These are phyloP conservation scores for Habrosyne pyritoides DNA, from an alignment of 2,888 invertebrate genomes.

Conservation along the genomic window DNA sequence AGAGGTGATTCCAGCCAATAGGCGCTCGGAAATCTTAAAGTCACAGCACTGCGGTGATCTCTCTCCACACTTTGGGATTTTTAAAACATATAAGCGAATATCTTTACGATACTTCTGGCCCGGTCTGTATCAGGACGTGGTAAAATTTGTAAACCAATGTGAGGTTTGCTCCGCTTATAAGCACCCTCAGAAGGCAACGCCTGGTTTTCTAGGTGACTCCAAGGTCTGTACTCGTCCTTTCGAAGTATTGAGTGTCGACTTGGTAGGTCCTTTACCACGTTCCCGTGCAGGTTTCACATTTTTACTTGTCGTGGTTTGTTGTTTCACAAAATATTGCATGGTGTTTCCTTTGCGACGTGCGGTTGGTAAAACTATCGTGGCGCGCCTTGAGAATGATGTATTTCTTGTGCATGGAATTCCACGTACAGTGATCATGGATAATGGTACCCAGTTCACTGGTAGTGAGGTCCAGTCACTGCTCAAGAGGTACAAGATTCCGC, in stretches of 20 bases:
- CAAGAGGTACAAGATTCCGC: neutral
- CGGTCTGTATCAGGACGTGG: neutral
- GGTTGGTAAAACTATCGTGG: neutral
- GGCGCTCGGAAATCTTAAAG: neutral
- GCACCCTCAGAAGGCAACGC: neutral
- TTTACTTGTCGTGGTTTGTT: constrained; percentile 8
- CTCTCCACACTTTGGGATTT: neutral
- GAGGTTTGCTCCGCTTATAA: neutral
- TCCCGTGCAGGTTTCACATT: neutral
- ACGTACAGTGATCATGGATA: constrained; percentile 9
- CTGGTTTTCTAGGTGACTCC: neutral
- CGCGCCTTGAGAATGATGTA: constrained; percentile 1
- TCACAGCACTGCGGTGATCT: neutral
- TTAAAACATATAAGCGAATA: neutral
- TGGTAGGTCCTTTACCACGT: neutral
- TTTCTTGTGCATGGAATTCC: constrained; percentile 8
- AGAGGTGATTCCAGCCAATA: neutral
- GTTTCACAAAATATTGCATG: constrained; percentile 8
- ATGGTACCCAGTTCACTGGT: constrained; percentile 7
- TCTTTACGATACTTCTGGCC: neutral
- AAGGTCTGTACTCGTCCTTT: neutral
- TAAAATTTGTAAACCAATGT: neutral
- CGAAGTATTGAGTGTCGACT: neutral
- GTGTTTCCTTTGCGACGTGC: constrained; percentile 9
- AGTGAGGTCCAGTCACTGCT: constrained; percentile 1